Conservation (phyloP, 2,113 vertebrate species). For the Vombatus ursinus region DNA sequence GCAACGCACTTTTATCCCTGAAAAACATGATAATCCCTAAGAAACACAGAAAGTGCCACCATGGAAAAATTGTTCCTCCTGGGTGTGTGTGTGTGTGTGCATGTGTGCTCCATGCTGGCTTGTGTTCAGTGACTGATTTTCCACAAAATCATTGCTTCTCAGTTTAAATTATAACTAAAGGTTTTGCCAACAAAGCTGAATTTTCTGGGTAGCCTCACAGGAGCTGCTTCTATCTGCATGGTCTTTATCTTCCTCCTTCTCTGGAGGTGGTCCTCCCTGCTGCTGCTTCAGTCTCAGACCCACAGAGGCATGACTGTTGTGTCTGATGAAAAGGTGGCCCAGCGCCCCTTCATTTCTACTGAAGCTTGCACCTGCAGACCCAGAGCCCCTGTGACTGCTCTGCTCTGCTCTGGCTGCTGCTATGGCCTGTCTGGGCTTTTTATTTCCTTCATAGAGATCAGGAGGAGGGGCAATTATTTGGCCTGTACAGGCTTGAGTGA, state of each 20-base stretch:
- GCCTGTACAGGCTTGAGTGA: constrained; percentile 48
- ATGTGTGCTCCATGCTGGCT: neutral
- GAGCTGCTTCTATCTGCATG: too few relatives aligned
- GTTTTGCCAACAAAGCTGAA: constrained; percentile 14
- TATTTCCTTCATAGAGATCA: constrained; percentile 38
- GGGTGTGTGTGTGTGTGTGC: too few relatives aligned
- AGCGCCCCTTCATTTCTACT: constrained; percentile 41
- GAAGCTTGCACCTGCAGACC: constrained; percentile 67
- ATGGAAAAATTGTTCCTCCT: neutral
- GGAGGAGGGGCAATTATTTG: constrained; percentile 20
- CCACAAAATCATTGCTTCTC: constrained; percentile 6
- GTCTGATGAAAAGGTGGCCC: constrained; percentile 38
- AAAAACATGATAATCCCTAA: neutral
- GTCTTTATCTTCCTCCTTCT: constrained; percentile 41
- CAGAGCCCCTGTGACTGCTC: neutral
- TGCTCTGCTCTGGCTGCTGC: neutral
- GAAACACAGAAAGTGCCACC: neutral
- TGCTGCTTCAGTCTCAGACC: neutral
- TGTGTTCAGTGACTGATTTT: neutral
- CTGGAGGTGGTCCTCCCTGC: constrained; percentile 54
- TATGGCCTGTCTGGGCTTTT: neutral
- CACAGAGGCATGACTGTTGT: constrained; percentile 14
- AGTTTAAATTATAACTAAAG: constrained; percentile 45
- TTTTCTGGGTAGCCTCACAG: constrained; percentile 32
- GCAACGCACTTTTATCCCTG: neutral